Evolutionary conservation across 2,797 vertebrate genomes (phyloP).

Genomic region (Furcifer pardalis): DNA sequence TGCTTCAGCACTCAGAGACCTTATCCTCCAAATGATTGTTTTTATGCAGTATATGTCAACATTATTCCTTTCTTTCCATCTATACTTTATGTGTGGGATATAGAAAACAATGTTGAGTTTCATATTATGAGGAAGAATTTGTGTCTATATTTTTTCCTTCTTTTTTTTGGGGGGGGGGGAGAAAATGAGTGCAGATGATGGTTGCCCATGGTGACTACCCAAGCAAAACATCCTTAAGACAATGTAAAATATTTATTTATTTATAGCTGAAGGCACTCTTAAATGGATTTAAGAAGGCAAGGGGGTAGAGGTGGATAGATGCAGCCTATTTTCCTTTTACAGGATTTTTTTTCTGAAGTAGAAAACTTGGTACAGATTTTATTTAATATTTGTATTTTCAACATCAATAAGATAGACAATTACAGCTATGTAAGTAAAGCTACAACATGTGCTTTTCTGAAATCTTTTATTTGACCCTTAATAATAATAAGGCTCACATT

Average conservation of each 20-base stretch:
- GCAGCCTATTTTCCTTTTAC: not conserved
- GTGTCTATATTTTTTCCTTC: too few species aligned
- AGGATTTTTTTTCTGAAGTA: too few species aligned
- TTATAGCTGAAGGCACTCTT: not conserved
- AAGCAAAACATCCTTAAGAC: not conserved
- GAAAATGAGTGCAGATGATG: not conserved
- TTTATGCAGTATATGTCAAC: slow-evolving; percentile 56
- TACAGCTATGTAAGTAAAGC: too few species aligned
- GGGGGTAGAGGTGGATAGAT: not conserved
- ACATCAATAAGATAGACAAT: too few species aligned
- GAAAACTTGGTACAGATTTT: too few species aligned
- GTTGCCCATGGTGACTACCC: not conserved
- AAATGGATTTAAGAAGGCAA: not conserved
- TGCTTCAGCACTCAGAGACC: slow-evolving; percentile 75
- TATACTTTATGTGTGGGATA: not conserved
- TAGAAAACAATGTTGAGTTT: slow-evolving; percentile 6
- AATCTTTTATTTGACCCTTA: not conserved
- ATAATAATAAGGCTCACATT: not conserved
- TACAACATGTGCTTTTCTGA: not conserved
- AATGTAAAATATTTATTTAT: too few species aligned
- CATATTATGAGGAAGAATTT: slow-evolving; percentile 2
- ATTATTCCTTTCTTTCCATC: slow-evolving; percentile 37
- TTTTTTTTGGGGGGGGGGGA: not conserved
- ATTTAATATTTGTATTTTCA: too few species aligned
- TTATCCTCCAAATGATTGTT: slow-evolving; percentile 74